Evolutionary conservation across 1,140 invertebrate species (phyloP), one percentile per base, ranked within the genome.

Genomic region (Brachionus sp.): DNA sequence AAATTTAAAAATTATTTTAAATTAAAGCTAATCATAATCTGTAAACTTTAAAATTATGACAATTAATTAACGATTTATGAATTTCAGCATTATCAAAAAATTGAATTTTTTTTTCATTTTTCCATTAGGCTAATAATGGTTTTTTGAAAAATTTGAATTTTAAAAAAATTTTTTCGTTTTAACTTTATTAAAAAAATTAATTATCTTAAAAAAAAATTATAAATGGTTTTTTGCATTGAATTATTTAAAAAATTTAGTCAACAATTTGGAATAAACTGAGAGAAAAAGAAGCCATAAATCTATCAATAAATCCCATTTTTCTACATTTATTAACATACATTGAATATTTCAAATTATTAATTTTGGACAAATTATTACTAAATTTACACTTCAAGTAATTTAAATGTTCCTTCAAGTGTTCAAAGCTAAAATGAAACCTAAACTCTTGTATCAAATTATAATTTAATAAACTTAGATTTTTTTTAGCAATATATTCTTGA

Each of bases 341-440:
- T 13, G 35, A n/a, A 12, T 39, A 35, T 25, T 44, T 42, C 10
- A 19, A 10, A n/a, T 66, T 80, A 37, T 37, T 70, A 19, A 33
- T 70, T 12, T 35, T 0, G 37, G 2, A 13, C 2, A 35, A 16
- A n/a, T 6, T 16, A n/a, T 23, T 13, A 3, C 33, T 23, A 25
- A 80, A 80, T 62, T 64, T 62, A 62, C 77, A 80, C 10, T 50
- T 62, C 16, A 80, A 62, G 37, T 39, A 80, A 62, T 80, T 35
- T 9, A 80, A 57, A 62, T 80, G 62, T 1, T 80, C 50, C 13
- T 2, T 25, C 19, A 80, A 62, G 25, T 80, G 77, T 25, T 80
- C 77, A 23, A 80, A 80, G 7, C 46, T 62, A 16, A 80, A 39
- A 80, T 80, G 77, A 35, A 80, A 80, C 35, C 33, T 80, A 66